Conservation (phyloP, 2,797 vertebrate genomes). For the Acanthopagrus latus region DNA sequence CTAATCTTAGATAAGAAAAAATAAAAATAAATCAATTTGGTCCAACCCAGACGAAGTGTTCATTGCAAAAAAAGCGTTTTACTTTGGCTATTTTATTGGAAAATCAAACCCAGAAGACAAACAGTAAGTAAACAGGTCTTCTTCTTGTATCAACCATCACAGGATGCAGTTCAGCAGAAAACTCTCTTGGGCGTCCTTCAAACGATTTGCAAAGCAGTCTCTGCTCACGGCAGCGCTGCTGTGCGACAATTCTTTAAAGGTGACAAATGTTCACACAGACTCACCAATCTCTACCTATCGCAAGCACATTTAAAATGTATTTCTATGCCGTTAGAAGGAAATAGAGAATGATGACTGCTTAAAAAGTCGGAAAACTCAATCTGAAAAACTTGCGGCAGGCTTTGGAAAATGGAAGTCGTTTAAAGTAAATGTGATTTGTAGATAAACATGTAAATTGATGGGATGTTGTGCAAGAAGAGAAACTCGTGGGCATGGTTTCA, state of each 20-base stretch:
- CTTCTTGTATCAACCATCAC: background rate
- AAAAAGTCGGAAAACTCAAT: background rate
- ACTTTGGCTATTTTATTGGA: background rate
- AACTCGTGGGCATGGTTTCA: background rate
- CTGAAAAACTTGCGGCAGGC: background rate
- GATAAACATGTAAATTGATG: background rate
- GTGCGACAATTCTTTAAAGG: background rate
- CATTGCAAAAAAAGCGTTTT: background rate
- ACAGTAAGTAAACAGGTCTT: background rate
- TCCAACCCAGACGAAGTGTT: no score
- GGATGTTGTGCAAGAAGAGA: background rate
- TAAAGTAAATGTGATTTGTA: background rate
- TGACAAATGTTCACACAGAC: constrained; percentile 9
- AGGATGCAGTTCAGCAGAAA: background rate
- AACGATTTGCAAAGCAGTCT: constrained; percentile 1
- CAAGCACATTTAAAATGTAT: background rate
- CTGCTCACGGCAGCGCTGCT: background rate
- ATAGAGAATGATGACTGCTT: background rate
- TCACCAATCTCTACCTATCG: constrained; percentile 7
- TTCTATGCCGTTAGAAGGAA: background rate
- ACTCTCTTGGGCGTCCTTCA: constrained; percentile 7
- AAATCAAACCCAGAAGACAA: background rate
- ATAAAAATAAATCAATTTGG: no score
- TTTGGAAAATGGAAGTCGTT: background rate
- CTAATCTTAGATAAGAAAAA: no score